Conservation (phyloP, 2,888 invertebrate genomes). For the Chrysolina americana region DNA sequence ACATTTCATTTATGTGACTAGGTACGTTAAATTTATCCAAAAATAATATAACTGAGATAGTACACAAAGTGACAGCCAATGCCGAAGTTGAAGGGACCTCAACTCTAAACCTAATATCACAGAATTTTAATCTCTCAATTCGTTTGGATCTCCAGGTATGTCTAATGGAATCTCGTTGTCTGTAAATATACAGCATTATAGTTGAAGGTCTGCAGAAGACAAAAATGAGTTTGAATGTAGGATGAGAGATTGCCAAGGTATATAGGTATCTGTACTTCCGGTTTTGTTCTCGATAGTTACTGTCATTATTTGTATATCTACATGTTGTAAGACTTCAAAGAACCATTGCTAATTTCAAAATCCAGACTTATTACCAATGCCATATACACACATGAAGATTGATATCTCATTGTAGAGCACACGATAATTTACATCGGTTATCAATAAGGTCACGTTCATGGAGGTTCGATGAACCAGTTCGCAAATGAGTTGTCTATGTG, state of each 20-base stretch:
- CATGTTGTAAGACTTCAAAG: constrained; percentile 20
- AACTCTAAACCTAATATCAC: too few relatives aligned
- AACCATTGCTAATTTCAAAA: constrained; percentile 24
- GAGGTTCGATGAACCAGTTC: constrained; percentile 21
- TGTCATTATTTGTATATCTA: constrained; percentile 12
- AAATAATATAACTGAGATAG: too few relatives aligned
- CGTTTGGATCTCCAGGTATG: too few relatives aligned
- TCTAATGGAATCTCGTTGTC: too few relatives aligned
- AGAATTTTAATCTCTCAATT: too few relatives aligned
- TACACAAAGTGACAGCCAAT: too few relatives aligned
- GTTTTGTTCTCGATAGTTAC: neutral
- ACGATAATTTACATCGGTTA: constrained; percentile 6
- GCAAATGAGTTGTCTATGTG: neutral
- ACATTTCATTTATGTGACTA: too few relatives aligned
- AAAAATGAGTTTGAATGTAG: too few relatives aligned
- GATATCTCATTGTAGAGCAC: constrained; percentile 19
- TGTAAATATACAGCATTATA: too few relatives aligned
- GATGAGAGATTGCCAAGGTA: neutral
- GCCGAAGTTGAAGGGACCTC: too few relatives aligned
- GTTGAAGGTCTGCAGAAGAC: too few relatives aligned
- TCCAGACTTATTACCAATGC: constrained; percentile 15
- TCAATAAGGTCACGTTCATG: constrained; percentile 19
- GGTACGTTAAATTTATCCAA: too few relatives aligned
- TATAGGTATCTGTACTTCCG: neutral
- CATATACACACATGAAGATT: constrained; percentile 13